phyloP scores from a whole-genome alignment of 2,113 vertebrate species.

The Melanerpes aurifrons region DNA sequence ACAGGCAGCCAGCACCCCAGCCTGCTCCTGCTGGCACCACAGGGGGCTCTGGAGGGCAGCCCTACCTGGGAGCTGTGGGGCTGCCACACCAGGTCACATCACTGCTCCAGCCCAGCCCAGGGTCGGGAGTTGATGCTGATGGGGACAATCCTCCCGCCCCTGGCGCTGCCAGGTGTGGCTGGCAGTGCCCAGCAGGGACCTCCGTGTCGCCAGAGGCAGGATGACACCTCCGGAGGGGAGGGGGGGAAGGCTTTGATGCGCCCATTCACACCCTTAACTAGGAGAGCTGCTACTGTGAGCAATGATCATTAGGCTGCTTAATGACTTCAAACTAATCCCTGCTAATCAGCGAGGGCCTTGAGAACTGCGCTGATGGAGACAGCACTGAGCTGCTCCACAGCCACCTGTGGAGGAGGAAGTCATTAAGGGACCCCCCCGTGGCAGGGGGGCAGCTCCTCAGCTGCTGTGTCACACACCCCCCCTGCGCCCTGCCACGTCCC shows the following conservation, averaged over 20 bases:
- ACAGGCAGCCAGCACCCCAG: background rate
- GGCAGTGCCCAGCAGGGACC: background rate
- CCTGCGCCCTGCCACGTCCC: too few relatives aligned
- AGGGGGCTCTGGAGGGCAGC: background rate
- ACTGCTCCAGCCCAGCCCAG: background rate
- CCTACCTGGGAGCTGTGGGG: accelerated
- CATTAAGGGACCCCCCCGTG: accelerated
- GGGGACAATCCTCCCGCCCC: background rate
- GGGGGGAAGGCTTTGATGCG: slow-evolving; percentile 35
- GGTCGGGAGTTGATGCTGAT: background rate
- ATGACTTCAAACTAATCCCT: background rate
- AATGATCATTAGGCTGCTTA: slow-evolving; percentile 35
- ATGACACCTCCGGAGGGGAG: background rate
- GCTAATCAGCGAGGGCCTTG: background rate
- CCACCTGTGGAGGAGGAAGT: background rate
- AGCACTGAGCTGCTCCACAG: background rate
- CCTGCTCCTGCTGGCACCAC: background rate
- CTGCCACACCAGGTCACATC: background rate
- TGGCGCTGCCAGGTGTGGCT: background rate
- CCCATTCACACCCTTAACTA: slow-evolving; percentile 49
- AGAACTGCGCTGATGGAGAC: background rate
- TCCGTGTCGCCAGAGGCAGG: background rate
- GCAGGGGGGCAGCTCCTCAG: background rate
- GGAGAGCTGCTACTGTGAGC: slow-evolving; percentile 29
- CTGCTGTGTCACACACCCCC: accelerated